Evolutionary conservation across 2,113 vertebrate genomes (phyloP).

Genomic region (Sinosuthora webbiana): DNA sequence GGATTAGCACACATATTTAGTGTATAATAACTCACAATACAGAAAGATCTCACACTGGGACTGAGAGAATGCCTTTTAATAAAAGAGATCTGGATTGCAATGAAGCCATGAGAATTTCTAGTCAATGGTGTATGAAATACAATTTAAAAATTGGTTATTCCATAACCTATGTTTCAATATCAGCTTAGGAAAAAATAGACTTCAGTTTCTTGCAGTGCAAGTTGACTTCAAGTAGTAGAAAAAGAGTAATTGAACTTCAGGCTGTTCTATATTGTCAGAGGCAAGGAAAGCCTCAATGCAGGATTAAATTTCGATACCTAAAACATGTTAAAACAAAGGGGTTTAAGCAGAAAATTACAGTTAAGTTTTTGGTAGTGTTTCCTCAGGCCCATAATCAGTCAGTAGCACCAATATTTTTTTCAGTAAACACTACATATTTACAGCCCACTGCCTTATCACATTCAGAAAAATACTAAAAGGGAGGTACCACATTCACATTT

Average conservation of each 20-base stretch:
- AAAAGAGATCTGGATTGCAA: constrained; percentile 52
- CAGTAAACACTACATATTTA: background rate
- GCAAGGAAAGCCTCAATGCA: background rate
- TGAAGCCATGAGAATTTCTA: constrained; percentile 53
- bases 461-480: background rate
- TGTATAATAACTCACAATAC: constrained; percentile 43
- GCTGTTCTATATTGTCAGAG: background rate
- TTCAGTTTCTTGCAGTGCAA: background rate
- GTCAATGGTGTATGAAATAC: constrained; percentile 55
- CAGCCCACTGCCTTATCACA: background rate
- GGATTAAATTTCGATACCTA: background rate
- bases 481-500: background rate
- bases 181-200: constrained; percentile 2
- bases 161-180: constrained; percentile 26
- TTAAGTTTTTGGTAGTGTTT: background rate
- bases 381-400: background rate
- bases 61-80: constrained; percentile 54
- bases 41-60: constrained; percentile 19
- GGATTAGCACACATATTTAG: constrained; percentile 56
- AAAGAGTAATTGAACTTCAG: background rate
- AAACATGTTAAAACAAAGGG: background rate
- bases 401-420: background rate
- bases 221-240: background rate
- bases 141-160: constrained; percentile 53
- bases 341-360: background rate